phyloP scores from a whole-genome alignment of 2,797 vertebrate species.

The Pelodytes ibericus region DNA sequence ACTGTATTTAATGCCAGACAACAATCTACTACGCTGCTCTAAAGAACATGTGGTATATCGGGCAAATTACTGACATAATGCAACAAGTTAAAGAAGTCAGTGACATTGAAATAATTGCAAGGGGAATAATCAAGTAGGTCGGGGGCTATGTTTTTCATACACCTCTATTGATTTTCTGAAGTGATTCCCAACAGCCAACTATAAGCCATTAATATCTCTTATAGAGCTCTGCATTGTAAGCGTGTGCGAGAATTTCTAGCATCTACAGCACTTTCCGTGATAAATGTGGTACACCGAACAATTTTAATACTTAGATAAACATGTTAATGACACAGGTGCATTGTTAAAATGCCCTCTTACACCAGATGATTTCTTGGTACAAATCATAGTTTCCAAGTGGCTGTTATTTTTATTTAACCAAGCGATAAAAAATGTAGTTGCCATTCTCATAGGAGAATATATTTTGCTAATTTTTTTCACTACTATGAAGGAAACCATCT shows the following conservation, averaged over 20 bases:
- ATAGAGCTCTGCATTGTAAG: constrained; percentile 10
- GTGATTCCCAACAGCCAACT: constrained; percentile 33
- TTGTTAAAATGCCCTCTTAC: too few species aligned
- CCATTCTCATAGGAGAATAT: too few species aligned
- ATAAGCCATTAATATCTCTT: constrained; percentile 42
- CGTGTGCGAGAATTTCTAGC: constrained; percentile 1
- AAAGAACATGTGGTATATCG: neutral
- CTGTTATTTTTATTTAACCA: too few species aligned
- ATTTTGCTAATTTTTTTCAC: too few species aligned
- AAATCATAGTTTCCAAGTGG: too few species aligned
- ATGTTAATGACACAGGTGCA: neutral
- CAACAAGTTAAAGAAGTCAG: constrained; percentile 47
- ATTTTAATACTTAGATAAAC: constrained; percentile 10
- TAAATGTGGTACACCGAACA: constrained; percentile 14
- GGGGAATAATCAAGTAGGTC: constrained; percentile 49
- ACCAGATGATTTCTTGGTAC: too few species aligned
- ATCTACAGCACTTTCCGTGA: constrained; percentile 8
- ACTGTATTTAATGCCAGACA: constrained; percentile 16
- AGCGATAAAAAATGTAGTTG: too few species aligned
- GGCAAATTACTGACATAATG: constrained; percentile 35
- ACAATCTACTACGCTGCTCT: neutral
- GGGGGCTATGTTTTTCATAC: constrained; percentile 40
- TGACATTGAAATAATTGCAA: constrained; percentile 55
- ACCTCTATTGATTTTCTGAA: constrained; percentile 43
- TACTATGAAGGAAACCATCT: too few species aligned